Evolutionary conservation across 2,888 invertebrate species (phyloP).

Genomic region (Leucoptera coffeella): DNA sequence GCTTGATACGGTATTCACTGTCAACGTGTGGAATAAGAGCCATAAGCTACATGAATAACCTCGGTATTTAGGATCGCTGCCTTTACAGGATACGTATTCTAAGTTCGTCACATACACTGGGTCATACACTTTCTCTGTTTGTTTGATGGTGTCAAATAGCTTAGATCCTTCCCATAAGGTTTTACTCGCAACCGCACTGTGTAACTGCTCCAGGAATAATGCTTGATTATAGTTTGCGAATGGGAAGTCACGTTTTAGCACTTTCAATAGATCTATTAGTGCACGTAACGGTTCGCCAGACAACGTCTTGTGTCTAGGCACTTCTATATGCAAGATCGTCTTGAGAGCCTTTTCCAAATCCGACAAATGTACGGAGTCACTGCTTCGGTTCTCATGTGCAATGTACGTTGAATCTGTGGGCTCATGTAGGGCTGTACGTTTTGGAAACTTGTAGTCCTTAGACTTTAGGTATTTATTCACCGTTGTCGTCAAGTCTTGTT

Average conservation of each 20-base stretch:
- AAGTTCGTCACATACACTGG: slow-evolving; percentile 48
- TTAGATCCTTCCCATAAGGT: slow-evolving; percentile 53
- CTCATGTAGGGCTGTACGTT: slow-evolving; percentile 9
- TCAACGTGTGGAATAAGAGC: slow-evolving; percentile 89
- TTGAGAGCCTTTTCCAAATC: slow-evolving; percentile 86
- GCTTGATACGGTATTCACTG: slow-evolving; percentile 65
- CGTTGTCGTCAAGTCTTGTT: slow-evolving; percentile 33
- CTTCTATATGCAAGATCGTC: slow-evolving; percentile 78
- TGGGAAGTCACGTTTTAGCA: slow-evolving; percentile 75
- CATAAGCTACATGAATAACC: slow-evolving; percentile 95
- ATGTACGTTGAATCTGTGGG: too few species aligned
- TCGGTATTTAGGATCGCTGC: slow-evolving; percentile 66
- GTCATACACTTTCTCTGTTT: slow-evolving; percentile 43
- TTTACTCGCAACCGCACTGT: slow-evolving; percentile 40
- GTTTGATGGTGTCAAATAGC: slow-evolving; percentile 49
- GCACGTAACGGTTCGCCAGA: slow-evolving; percentile 66
- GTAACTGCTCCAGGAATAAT: slow-evolving; percentile 57
- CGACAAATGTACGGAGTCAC: slow-evolving; percentile 69
- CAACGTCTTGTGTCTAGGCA: slow-evolving; percentile 64
- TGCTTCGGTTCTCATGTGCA: slow-evolving; percentile 1
- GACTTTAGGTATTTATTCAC: slow-evolving; percentile 46
- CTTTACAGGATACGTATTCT: slow-evolving; percentile 74
- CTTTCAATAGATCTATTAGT: slow-evolving; percentile 65
- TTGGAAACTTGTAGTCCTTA: slow-evolving; percentile 34
- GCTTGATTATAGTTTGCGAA: slow-evolving; percentile 61